phyloP scores from a whole-genome alignment of 2,888 invertebrate species.

The Eristalinus aeneus region DNA sequence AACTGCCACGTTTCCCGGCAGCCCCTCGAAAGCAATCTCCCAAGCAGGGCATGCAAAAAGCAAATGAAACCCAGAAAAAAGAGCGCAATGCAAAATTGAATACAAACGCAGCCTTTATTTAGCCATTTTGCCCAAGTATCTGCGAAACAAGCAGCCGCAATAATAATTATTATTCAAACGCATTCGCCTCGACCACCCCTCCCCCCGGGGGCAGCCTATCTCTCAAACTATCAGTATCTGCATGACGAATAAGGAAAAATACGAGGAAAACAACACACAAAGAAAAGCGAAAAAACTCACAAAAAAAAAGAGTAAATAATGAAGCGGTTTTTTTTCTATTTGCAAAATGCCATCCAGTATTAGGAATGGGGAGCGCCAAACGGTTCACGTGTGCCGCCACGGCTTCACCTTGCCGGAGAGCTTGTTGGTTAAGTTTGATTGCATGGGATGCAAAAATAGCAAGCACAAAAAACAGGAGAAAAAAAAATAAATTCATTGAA shows the following conservation, averaged over 20 bases:
- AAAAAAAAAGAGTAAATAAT: slow-evolving; percentile 9
- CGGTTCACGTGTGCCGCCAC: slow-evolving; percentile 63
- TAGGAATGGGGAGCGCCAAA: slow-evolving; percentile 62
- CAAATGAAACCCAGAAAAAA: background rate
- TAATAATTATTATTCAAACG: slow-evolving; percentile 61
- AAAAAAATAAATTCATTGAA: slow-evolving; percentile 26
- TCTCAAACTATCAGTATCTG: slow-evolving; percentile 51
- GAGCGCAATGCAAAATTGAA: background rate
- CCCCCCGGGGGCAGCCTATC: background rate
- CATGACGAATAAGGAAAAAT: slow-evolving; percentile 60
- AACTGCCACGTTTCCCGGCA: slow-evolving; percentile 2
- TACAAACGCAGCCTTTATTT: slow-evolving; percentile 9
- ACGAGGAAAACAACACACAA: slow-evolving; percentile 51
- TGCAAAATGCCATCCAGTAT: slow-evolving; percentile 59
- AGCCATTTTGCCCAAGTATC: slow-evolving; percentile 5
- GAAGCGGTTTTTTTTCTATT: background rate
- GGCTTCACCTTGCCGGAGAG: slow-evolving; percentile 73
- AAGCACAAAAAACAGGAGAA: slow-evolving; percentile 14
- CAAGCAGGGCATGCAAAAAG: background rate
- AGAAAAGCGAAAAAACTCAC: slow-evolving; percentile 24
- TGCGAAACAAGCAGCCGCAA: slow-evolving; percentile 22
- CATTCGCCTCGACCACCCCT: slow-evolving; percentile 9
- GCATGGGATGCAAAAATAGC: slow-evolving; percentile 54
- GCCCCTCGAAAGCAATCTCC: background rate
- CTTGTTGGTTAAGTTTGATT: slow-evolving; percentile 71